These are phyloP conservation scores for Saccostrea cuccullata DNA, from an alignment of 1,140 invertebrate genomes.

Conservation along the genomic window DNA sequence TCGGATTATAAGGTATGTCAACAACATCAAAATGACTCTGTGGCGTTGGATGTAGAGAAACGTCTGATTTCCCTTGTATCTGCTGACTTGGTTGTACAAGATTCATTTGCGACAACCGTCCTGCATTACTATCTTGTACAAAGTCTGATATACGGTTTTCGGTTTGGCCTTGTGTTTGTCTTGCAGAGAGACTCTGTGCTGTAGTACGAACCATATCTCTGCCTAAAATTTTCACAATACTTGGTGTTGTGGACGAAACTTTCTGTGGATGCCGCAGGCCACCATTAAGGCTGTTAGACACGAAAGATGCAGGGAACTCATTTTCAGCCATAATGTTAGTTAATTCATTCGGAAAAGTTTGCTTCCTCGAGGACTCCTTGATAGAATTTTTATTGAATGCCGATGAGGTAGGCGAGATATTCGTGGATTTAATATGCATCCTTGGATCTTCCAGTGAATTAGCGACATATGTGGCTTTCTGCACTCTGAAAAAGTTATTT, in stretches of 20 bases:
- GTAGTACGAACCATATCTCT: background rate
- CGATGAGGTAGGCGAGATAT: background rate
- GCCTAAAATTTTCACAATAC: background rate
- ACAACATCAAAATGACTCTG: background rate
- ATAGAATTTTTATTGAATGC: background rate
- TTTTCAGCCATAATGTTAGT: background rate
- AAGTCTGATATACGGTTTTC: background rate
- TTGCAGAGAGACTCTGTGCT: background rate
- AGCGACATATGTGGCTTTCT: background rate
- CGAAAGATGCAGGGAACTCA: background rate
- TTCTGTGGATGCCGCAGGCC: background rate
- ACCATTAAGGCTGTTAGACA: background rate
- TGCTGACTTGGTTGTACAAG: background rate
- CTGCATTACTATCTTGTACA: conserved; percentile 1
- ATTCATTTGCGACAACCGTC: background rate
- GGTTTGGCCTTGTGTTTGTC: background rate
- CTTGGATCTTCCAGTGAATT: background rate
- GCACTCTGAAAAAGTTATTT: background rate
- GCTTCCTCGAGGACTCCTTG: background rate
- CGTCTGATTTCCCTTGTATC: background rate
- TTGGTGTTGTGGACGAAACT: background rate
- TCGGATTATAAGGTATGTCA: background rate
- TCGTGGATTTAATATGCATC: background rate
- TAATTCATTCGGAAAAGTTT: background rate
- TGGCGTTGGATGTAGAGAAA: background rate